Evolutionary conservation across 1,140 invertebrate genomes (phyloP), one percentile per base, ranked within the genome.

Genomic region (Trissolcus basalis): DNA sequence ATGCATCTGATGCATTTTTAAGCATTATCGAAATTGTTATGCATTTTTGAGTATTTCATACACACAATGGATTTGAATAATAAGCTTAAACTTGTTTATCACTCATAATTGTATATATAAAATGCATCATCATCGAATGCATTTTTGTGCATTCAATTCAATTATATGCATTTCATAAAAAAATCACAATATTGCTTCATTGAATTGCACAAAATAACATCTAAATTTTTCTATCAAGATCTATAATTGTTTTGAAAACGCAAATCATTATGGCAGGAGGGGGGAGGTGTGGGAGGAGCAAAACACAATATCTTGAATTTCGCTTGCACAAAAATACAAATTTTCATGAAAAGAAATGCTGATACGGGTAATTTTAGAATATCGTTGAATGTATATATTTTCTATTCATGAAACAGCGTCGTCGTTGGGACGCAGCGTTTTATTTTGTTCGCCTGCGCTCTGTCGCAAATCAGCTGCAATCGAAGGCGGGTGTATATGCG

Each of bases 361-460:
- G 49, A 54, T 69, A 36, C 8, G 19, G 47, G 36, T 55, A 55
- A 53, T 68, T 68, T 51, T 12, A 45, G 13, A 19, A 53, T 53
- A 44, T 39, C 35, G n/a, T 56, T 7, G 39, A 32, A 56, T 54
- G 53, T 54, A 41, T 53, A 43, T 54, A n/a, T n/a, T 53, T 53
- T 15, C 55, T 53, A 60, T 60, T 69, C 56, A 50, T 60, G 32
- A 44, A 49, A 41, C 47, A 54, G 33, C 56, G 39, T 60, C 49
- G 19, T 59, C 0, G 41, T 59, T 53, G 58, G 53, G 35, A 56
- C n/a, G 41, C 9, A 11, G 51, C 33, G 32, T 67, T 67, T 67
- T 50, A 68, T 59, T 59, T 59, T 59, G 59, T 58, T 50, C 44
- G 47, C 15, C 55, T 39, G 47, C 45, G 50, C 47, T 64, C 60